phyloP scores from a whole-genome alignment of 2,797 vertebrate genomes.

The Sebastes hubbsi region DNA sequence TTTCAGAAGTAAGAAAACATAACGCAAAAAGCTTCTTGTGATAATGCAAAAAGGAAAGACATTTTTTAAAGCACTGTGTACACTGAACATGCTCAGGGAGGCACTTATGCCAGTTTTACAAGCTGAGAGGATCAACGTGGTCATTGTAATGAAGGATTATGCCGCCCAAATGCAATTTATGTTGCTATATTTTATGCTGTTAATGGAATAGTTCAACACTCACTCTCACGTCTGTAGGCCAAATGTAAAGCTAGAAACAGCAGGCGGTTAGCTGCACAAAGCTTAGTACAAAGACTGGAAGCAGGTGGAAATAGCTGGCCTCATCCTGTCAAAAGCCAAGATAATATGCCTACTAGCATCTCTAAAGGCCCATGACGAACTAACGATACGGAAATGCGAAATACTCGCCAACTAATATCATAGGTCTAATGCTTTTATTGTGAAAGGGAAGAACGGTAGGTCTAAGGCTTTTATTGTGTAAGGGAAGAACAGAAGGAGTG shows the following conservation, averaged over 20 bases:
- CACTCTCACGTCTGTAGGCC: neutral
- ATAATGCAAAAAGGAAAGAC: neutral
- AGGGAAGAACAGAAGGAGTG: too few relatives aligned
- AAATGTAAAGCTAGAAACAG: neutral
- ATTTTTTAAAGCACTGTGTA: too few relatives aligned
- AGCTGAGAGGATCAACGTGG: neutral
- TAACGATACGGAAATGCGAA: accelerated
- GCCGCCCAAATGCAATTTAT: neutral
- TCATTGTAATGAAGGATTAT: neutral
- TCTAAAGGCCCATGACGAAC: too few relatives aligned
- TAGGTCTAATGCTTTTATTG: too few relatives aligned
- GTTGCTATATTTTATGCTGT: neutral
- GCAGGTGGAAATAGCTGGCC: neutral
- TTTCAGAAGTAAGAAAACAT: neutral
- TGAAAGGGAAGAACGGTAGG: too few relatives aligned
- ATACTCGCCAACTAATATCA: too few relatives aligned
- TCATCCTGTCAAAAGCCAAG: neutral
- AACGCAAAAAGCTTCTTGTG: neutral
- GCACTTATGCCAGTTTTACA: neutral
- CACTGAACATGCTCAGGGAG: neutral
- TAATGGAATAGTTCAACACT: neutral
- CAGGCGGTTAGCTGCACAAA: neutral
- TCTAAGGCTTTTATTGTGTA: too few relatives aligned
- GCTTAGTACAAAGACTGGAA: neutral
- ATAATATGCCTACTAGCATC: neutral